Conservation (phyloP, 2,888 invertebrate species). For the Agrotis segetum region DNA sequence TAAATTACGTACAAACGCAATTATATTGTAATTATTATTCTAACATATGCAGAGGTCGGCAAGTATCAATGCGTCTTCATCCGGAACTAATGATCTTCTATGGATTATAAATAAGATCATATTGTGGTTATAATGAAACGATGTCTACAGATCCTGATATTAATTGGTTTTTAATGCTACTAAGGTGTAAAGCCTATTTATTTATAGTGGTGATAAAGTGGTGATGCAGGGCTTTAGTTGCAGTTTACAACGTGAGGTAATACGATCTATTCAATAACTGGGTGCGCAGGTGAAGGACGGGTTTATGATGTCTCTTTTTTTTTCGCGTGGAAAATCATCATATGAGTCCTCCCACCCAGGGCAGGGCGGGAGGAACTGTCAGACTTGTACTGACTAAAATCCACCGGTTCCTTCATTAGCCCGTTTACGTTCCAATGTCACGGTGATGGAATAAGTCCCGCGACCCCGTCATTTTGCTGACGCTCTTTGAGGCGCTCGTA, state of each 20-base stretch:
- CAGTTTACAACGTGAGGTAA: neutral
- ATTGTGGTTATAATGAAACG: constrained; percentile 35
- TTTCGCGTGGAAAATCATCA: too few species aligned
- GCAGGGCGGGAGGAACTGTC: too few species aligned
- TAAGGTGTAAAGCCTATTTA: constrained; percentile 13
- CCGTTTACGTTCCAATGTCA: too few species aligned
- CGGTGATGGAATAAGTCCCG: too few species aligned
- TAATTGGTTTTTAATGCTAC: constrained; percentile 47
- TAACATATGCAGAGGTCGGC: constrained; percentile 55
- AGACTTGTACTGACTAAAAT: too few species aligned
- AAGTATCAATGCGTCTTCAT: constrained; percentile 46
- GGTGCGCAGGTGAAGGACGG: neutral
- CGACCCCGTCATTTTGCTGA: too few species aligned
- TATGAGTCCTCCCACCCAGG: too few species aligned
- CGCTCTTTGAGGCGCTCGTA: too few species aligned
- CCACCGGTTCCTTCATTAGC: too few species aligned
- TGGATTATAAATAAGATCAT: constrained; percentile 55
- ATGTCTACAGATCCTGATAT: constrained; percentile 33
- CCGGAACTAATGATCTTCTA: constrained; percentile 62
- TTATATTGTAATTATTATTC: constrained; percentile 59
- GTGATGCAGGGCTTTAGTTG: neutral
- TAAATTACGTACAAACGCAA: constrained; percentile 57
- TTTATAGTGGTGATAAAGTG: constrained; percentile 12
- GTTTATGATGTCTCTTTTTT: too few species aligned
- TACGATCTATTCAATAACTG: too few species aligned